Base-by-base conservation (phyloP, 2,888 invertebrate species). In the Amorpha juglandis region DNA sequence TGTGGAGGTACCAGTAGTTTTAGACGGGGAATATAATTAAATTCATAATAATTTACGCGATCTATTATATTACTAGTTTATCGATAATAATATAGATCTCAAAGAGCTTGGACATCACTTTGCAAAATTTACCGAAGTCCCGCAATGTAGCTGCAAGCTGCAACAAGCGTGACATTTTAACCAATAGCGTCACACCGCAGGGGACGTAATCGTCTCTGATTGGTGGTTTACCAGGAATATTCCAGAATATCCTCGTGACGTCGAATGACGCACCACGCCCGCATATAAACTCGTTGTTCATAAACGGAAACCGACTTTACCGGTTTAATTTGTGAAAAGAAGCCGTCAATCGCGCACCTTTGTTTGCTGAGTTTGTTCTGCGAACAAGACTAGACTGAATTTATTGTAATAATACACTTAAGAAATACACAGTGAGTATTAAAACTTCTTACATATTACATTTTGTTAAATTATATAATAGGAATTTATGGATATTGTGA, bases 291-390 rank as follows among this genome's bases (percentile, higher is more conserved):
- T 82, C 74, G 70, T 71, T 71, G 74, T 75, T 72, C 63, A 72
- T 75, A 50, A 72, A 70, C 70, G 74, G 70, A 70, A 85, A 84
- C 85, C 87, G 86, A 50, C 9, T 50, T 19, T 50, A 50, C 19
- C 19, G 19, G 86, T 81, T 90, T 88, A 92, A 87, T 91, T 88
- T 83, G 78, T 82, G 82, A 85, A 82, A 81, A 85, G 90, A 90
- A 89, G 84, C 90, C 90, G 91, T 87, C 90, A 89, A 89, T 91
- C 91, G 92, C 88, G 91, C 92, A 92, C 91, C 74, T 86, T 88
- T 88, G 84, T 86, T 89, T 88, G 86, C 90, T 84, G 88, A 92
- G 90, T 79, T 74, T 83, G 87, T 83, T 83, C 86, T 82, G 80
- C 79, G 84, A 84, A 79, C 81, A 82, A 80, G 74, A 84, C 77